A percentile compares a stretch with the other conserved stretches of the same genome.
phyloP scores from a whole-genome alignment of 2,113 vertebrate genomes.

The Ginglymostoma cirratum region DNA sequence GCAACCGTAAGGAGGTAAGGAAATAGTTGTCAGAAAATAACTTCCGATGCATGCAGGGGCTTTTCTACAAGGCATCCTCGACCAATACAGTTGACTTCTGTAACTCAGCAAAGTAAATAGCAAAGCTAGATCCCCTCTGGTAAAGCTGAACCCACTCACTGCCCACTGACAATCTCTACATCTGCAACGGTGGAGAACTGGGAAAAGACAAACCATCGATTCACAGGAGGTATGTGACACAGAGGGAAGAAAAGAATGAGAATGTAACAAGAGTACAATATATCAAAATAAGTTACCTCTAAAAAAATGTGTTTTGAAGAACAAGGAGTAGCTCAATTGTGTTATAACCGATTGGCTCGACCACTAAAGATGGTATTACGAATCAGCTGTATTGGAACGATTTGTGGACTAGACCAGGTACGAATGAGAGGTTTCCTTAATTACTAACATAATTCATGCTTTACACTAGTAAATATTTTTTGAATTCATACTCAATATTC shows the following conservation, averaged over 20 bases:
- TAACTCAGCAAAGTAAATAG: not conserved
- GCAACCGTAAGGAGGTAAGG: not conserved
- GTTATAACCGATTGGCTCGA: not conserved
- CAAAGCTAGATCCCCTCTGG: not conserved
- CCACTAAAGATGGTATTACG: not conserved
- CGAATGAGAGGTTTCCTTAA: not conserved
- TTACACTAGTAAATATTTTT: not conserved
- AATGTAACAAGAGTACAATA: not conserved
- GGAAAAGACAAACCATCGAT: not conserved
- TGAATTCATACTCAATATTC: not conserved
- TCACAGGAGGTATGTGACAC: not conserved
- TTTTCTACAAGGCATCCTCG: not conserved
- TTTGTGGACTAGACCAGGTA: not conserved
- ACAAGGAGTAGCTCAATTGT: not conserved
- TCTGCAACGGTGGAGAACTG: not conserved
- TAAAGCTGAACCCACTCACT: not conserved
- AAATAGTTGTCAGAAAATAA: not conserved
- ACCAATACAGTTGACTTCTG: not conserved
- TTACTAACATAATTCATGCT: not conserved
- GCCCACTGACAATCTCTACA: not conserved
- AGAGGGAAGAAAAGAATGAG: not conserved
- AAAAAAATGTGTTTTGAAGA: not conserved
- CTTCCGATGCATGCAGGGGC: not conserved
- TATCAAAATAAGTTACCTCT: not conserved
- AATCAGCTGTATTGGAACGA: not conserved